A percentile compares a stretch with the other conserved stretches of the same genome.
Conservation (phyloP, 2,888 invertebrate genomes). For the Drosophila hamatofila region DNA sequence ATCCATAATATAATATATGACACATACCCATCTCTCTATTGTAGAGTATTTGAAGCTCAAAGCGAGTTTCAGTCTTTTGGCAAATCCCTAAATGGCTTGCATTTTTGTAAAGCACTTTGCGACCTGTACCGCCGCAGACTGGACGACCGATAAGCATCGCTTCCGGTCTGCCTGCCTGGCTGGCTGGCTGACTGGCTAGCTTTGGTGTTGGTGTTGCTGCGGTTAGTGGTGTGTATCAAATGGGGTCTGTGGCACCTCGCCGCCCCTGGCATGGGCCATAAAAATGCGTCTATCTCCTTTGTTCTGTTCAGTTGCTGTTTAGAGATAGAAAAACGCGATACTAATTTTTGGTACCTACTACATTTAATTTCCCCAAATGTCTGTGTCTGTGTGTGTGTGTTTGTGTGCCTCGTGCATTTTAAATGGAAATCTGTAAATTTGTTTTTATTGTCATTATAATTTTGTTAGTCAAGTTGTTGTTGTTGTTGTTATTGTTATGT, state of each 20-base stretch:
- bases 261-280: constrained; percentile 46
- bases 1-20: neutral
- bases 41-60: constrained; percentile 28
- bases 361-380: constrained; percentile 63
- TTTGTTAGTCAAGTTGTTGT: constrained; percentile 50
- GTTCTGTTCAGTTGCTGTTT: constrained; percentile 48
- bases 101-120: constrained; percentile 35
- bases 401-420: constrained; percentile 53
- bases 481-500: constrained; percentile 27
- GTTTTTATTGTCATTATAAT: constrained; percentile 80
- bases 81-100: constrained; percentile 62
- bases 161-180: constrained; percentile 61
- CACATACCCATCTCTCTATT: neutral
- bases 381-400: constrained; percentile 38
- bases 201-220: constrained; percentile 41
- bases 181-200: constrained; percentile 21
- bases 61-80: constrained; percentile 45
- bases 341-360: constrained; percentile 76
- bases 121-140: constrained; percentile 35
- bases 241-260: constrained; percentile 80
- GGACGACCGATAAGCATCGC: constrained; percentile 74
- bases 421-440: constrained; percentile 80
- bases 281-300: constrained; percentile 67
- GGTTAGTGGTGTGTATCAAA: constrained; percentile 83
- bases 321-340: constrained; percentile 68